A percentile compares a stretch with the other conserved stretches of the same genome.
Conservation (phyloP, 2,888 invertebrate species). For the Drosophila meridiana region DNA sequence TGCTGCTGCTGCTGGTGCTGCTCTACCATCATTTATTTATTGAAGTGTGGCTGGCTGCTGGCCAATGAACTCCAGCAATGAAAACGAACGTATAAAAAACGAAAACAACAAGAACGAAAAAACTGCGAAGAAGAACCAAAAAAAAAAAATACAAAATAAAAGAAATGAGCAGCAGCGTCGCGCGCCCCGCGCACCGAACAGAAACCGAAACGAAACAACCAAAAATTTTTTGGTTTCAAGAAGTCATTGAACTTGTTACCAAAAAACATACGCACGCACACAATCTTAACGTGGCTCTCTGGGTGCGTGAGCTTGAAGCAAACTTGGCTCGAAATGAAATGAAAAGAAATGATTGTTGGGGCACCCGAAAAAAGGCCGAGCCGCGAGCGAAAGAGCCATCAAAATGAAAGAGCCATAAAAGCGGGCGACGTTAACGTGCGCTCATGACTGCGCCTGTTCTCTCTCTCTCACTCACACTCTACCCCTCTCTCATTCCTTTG, state of each 20-base stretch:
- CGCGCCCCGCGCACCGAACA: slow-evolving; percentile 55
- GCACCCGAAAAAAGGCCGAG: slow-evolving; percentile 46
- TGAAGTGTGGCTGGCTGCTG: slow-evolving; percentile 58
- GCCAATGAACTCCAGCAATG: slow-evolving; percentile 83
- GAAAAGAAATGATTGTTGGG: slow-evolving; percentile 57
- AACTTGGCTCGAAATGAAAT: slow-evolving; percentile 74
- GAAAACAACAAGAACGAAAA: slow-evolving; percentile 72
- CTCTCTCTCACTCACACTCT: slow-evolving; percentile 4
- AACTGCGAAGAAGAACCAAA: slow-evolving; percentile 57
- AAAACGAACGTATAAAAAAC: slow-evolving; percentile 83
- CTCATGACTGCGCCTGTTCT: slow-evolving; percentile 50
- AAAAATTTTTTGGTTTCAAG: slow-evolving; percentile 68
- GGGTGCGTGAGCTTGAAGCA: slow-evolving; percentile 74
- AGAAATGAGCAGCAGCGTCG: slow-evolving; percentile 41
- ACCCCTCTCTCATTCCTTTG: slow-evolving; percentile 26
- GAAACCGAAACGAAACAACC: slow-evolving; percentile 62
- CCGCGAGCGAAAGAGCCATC: slow-evolving; percentile 17
- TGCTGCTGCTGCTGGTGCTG: slow-evolving; percentile 32
- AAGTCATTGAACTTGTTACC: slow-evolving; percentile 83
- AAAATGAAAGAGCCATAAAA: slow-evolving; percentile 38
- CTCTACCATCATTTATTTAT: slow-evolving; percentile 72
- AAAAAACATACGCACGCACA: slow-evolving; percentile 40
- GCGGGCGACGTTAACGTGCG: slow-evolving; percentile 44
- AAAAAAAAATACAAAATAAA: slow-evolving; percentile 28
- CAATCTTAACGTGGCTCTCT: slow-evolving; percentile 48